Conservation (phyloP, 2,797 vertebrate genomes). For the Betta splendens region DNA sequence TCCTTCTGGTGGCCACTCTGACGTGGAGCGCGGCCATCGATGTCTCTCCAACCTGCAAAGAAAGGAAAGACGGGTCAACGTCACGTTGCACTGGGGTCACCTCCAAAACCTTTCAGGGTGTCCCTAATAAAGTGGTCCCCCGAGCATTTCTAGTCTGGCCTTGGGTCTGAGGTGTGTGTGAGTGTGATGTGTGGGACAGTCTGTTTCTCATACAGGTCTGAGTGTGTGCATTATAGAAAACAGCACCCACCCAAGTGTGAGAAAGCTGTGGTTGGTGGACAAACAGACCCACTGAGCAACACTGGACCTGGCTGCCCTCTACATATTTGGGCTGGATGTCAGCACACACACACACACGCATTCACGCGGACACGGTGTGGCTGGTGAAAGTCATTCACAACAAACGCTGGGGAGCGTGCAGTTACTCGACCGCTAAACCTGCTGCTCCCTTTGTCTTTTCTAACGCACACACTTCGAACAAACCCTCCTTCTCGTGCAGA, state of each 20-base stretch:
- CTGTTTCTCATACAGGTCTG: conserved; percentile 35
- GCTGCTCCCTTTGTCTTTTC: neutral
- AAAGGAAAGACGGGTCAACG: neutral
- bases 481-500: neutral
- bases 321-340: conserved; percentile 46
- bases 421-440: neutral
- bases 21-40: conserved; percentile 82
- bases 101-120: no score
- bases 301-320: conserved; percentile 36
- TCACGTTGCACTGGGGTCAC: neutral
- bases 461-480: neutral
- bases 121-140: conserved; percentile 21
- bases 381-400: conserved; percentile 6
- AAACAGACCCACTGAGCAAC: conserved; percentile 49
- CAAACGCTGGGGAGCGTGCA: neutral
- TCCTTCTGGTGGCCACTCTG: conserved; percentile 86
- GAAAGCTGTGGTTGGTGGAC: conserved; percentile 62
- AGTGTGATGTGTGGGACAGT: conserved; percentile 31
- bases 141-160: conserved; percentile 10
- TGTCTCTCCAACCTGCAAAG: conserved; percentile 87
- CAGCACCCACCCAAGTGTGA: conserved; percentile 58
- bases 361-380: conserved; percentile 15
- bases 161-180: conserved; percentile 15
- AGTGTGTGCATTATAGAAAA: conserved; percentile 43
- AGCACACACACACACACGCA: conserved; percentile 2